phyloP scores from a whole-genome alignment of 1,140 invertebrate species.

The Dendroctonus ponderosae region DNA sequence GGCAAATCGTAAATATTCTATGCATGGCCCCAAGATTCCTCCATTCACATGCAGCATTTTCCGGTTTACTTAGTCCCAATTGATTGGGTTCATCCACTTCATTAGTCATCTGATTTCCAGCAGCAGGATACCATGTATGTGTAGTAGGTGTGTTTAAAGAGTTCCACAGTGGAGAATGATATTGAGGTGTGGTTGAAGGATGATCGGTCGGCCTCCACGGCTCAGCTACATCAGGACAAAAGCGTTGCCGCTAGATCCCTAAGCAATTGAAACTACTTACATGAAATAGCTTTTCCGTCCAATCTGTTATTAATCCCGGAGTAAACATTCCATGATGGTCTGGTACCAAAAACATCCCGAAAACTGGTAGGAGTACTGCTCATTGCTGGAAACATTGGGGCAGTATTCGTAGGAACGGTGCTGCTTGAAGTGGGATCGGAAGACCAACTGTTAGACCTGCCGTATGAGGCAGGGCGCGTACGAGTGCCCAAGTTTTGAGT shows the following conservation, averaged over 20 bases:
- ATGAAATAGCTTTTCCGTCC: constrained; percentile 11
- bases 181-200: constrained; percentile 8
- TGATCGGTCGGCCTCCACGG: not conserved
- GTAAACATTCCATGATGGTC: constrained; percentile 9
- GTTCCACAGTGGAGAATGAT: constrained; percentile 16
- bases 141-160: constrained; percentile 41
- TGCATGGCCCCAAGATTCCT: not conserved
- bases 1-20: too few species aligned
- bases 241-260: too few species aligned
- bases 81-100: constrained; percentile 63
- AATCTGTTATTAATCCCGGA: constrained; percentile 8
- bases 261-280: not conserved
- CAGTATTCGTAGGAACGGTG: constrained; percentile 30
- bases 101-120: constrained; percentile 56
- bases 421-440: constrained; percentile 21
- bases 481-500: constrained; percentile 44
- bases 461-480: constrained; percentile 51
- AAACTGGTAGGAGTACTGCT: constrained; percentile 14
- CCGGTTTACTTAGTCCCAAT: constrained; percentile 54
- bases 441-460: constrained; percentile 51
- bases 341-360: constrained; percentile 11
- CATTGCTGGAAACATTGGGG: constrained; percentile 36
- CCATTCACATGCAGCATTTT: constrained; percentile 25
- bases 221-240: too few species aligned
- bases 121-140: constrained; percentile 55